Base-by-base conservation (phyloP, 2,888 invertebrate genomes). In the Hydriomena furcata region DNA sequence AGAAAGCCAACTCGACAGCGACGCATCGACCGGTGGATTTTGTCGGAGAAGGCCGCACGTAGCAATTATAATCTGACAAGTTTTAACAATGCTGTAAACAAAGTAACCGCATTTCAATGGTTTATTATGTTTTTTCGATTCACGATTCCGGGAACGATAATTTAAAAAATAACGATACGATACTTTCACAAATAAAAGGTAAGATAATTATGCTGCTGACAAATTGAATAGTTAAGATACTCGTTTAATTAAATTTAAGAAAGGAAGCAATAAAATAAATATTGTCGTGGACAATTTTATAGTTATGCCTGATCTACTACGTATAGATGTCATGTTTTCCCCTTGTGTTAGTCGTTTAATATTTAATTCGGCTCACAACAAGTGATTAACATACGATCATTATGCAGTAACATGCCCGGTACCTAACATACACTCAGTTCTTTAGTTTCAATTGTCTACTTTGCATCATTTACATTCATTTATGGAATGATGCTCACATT, bases 331-430 rank as follows among this genome's bases (percentile, higher is more conserved):
- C 63, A 65, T 71, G 73, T 76, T 77, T 79, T 73, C 69, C 73
- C 70, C 70, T 68, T 71, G 66, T 61, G 66, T 63, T 61, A 52
- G 64, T 70, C 62, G 63, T 76, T 76, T 69, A 75, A 78, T 78
- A 82, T 82, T 79, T 76, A 73, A 74, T 76, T 75, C 70, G 71
- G 71, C 71, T 79, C 67, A 73, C 76, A 79, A 78, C 73, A 64
- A 72, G 70, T 63, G 62, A 79, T 82, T 82, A 79, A 67, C 80
- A 82, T 80, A 77, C 65, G 66, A 78, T 79, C 77, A 77, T 75
- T 77, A 81, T 81, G 77, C 80, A 74, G 75, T 70, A 76, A 72
- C 77, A 79, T 80, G 76, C 68, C 63, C 66, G 63, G 71, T 73
- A 72, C 68, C 65, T 73, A 71, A 68, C 65, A 72, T 74, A 71